Percentiles rank a stretch among this genome's conserved stretches.
phyloP scores from a whole-genome alignment of 2,113 vertebrate species.

The Ceyx cyanopectus region DNA sequence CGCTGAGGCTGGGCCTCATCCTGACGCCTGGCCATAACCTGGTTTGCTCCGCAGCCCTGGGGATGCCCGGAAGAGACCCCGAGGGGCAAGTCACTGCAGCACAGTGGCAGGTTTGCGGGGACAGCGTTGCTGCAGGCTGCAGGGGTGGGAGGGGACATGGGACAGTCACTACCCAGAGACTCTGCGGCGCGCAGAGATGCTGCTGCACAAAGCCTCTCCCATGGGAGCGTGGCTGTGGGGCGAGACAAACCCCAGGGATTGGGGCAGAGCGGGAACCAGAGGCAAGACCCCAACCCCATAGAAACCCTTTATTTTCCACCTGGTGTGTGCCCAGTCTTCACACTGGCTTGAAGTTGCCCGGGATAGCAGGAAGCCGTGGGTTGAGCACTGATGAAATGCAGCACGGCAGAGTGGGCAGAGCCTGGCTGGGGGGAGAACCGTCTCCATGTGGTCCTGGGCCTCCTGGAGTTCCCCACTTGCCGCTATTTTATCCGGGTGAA shows the following conservation, averaged over 20 bases:
- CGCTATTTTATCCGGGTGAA: conserved; percentile 40
- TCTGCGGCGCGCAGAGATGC: rapidly evolving
- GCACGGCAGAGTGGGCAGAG: rapidly evolving
- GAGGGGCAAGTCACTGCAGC: rapidly evolving
- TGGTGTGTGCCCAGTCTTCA: too few species aligned
- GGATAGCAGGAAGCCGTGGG: not conserved
- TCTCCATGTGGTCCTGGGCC: rapidly evolving
- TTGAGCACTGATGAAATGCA: not conserved
- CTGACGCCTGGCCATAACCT: not conserved
- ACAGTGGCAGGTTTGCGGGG: not conserved
- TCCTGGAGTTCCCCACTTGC: not conserved
- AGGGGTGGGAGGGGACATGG: not conserved
- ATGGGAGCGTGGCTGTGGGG: rapidly evolving
- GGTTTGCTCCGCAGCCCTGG: rapidly evolving
- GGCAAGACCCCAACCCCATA: not conserved
- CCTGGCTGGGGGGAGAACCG: rapidly evolving
- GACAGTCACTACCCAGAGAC: not conserved
- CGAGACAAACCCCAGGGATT: not conserved
- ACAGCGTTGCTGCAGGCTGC: not conserved
- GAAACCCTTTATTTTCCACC: conserved; percentile 18
- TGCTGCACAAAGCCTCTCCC: not conserved
- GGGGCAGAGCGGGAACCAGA: not conserved
- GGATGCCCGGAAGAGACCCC: not conserved
- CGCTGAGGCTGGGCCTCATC: not conserved
- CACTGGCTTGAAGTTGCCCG: not conserved